Base-by-base conservation (phyloP, 1,140 invertebrate genomes). In the Drosophila nasuta region DNA sequence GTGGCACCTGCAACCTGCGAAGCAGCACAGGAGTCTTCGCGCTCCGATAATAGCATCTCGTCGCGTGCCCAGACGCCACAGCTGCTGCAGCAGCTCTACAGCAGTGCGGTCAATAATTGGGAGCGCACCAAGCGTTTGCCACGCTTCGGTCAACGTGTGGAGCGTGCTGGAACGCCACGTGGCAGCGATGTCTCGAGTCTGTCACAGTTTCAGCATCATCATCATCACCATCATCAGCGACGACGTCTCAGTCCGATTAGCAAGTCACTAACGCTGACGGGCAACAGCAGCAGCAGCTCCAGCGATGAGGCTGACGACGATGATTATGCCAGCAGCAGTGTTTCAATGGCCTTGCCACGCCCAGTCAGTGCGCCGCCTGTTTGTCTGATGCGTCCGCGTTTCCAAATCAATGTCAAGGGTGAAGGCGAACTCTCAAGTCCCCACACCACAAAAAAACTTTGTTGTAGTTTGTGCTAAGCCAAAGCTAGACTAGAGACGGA, bases 51-150 rank as follows among this genome's bases (percentile, higher is more conserved):
- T 56, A 85, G 79, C 52, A 60, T 80, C 33, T 17, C 75, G n/a
- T 75, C 80, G 38, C 90, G 91, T 46, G 62, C 79, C 7, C 93
- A 93, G 17, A 94, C 93, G 3, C 94, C 94, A 35, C 33, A 94
- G 81, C 93, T 94, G 82, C 93, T 94, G 79, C 94, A 94, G 73
- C 93, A 94, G 63, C 92, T 94, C n/a, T 94, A 93, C 77, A 92
- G 93, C 79, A 92, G 93, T 65, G 93, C 94, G 8, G 93, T 94
- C 10, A 92, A 91, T 38, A 93, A 94, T 81, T 94, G 93, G 93
- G 94, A 94, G 74, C 83, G 92, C 70, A 75, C 92, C 63, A 87
- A 88, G 52, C 73, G 77, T 8, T 30, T 87, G 17, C 83, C 83
- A 0, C 69, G 64, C 1, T 72, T 89, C 11, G 73, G 65, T 10